Percentiles rank a stretch among this genome's conserved stretches.
Conservation (phyloP, 2,113 vertebrate species). For the Gymnocephalus cernua region DNA sequence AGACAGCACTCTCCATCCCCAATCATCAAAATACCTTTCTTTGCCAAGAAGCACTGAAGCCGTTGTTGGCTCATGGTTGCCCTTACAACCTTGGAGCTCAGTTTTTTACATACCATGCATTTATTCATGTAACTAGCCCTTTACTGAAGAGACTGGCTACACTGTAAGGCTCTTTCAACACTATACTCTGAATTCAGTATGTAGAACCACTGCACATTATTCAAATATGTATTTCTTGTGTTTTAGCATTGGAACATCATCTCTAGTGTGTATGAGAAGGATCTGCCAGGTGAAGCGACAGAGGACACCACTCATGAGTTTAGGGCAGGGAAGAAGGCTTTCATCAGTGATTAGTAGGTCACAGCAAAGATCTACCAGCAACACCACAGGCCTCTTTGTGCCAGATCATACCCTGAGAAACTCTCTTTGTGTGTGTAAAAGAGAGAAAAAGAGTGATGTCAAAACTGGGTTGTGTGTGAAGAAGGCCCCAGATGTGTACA, state of each 20-base stretch:
- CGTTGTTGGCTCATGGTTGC: neutral
- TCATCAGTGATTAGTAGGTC: slow-evolving; percentile 53
- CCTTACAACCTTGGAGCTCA: neutral
- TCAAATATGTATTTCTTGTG: too few species aligned
- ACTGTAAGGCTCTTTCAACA: neutral
- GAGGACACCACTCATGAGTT: slow-evolving; percentile 9
- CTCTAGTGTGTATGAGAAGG: neutral
- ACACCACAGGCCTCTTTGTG: slow-evolving; percentile 55
- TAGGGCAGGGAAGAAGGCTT: neutral
- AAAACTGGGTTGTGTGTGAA: slow-evolving; percentile 46
- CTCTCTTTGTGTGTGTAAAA: slow-evolving; percentile 50
- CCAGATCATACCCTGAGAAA: slow-evolving; percentile 66
- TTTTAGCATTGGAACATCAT: neutral
- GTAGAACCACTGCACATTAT: too few species aligned
- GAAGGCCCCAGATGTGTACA: slow-evolving; percentile 15
- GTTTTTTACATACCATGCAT: neutral
- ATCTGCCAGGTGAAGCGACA: slow-evolving; percentile 19
- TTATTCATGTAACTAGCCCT: neutral
- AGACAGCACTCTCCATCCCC: neutral
- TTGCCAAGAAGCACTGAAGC: neutral
- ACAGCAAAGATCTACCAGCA: slow-evolving; percentile 49
- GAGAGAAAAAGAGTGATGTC: slow-evolving; percentile 61
- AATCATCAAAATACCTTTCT: neutral
- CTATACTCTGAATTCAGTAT: neutral
- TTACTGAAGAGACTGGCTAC: neutral